Conservation (phyloP, 1,140 invertebrate species). For the Heliconius eleuchia region DNA sequence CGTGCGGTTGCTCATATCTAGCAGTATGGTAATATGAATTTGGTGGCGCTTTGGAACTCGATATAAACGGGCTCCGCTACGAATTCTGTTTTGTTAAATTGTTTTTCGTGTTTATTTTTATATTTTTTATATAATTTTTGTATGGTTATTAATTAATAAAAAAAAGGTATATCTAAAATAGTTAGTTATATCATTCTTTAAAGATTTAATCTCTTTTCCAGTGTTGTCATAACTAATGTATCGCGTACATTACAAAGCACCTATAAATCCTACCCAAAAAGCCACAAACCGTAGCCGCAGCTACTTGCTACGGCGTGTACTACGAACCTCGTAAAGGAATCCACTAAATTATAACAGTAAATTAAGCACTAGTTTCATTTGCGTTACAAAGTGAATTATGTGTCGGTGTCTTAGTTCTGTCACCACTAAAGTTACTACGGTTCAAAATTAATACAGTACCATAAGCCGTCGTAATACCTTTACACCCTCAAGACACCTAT, state of each 20-base stretch:
- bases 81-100: constrained; percentile 25
- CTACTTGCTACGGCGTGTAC: constrained; percentile 44
- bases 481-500: constrained; percentile 72
- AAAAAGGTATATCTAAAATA: neutral
- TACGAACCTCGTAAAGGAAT: constrained; percentile 69
- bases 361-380: constrained; percentile 80
- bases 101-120: constrained; percentile 16
- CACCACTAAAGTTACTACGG: constrained; percentile 79
- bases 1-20: constrained; percentile 68
- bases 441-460: constrained; percentile 81
- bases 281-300: constrained; percentile 44
- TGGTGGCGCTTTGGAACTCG: constrained; percentile 35
- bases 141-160: neutral
- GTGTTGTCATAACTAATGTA: constrained; percentile 40
- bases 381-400: constrained; percentile 79
- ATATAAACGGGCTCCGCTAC: constrained; percentile 25
- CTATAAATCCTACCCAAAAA: constrained; percentile 50
- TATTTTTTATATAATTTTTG: neutral
- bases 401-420: constrained; percentile 79
- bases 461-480: constrained; percentile 77
- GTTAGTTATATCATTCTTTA: constrained; percentile 2
- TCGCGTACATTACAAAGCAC: constrained; percentile 43
- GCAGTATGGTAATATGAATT: constrained; percentile 59
- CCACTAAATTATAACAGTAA: constrained; percentile 79
- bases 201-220: neutral